phyloP scores from a whole-genome alignment of 64 coral and sea anemone genomes.

The Montipora efflorescens region DNA sequence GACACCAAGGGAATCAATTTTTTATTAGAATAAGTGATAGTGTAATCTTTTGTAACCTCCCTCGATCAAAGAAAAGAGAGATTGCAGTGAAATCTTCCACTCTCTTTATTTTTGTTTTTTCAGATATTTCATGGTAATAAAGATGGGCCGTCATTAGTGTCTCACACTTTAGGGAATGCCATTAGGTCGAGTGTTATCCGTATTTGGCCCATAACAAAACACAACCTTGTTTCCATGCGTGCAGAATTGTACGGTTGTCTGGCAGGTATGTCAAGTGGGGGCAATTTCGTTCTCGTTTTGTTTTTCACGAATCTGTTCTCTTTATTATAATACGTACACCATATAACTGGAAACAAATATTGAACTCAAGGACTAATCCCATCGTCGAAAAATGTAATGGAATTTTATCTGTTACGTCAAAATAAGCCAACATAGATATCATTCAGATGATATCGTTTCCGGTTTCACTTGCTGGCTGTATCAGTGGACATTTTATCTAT shows the following conservation, averaged over 20 bases:
- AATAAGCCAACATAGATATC: background rate
- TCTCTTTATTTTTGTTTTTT: background rate
- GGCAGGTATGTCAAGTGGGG: slow-evolving; percentile 17
- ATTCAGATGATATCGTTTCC: background rate
- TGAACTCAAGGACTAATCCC: no score
- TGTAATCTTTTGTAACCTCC: no score
- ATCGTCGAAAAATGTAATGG: background rate
- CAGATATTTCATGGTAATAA: slow-evolving; percentile 76
- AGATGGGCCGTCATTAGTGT: slow-evolving; percentile 54
- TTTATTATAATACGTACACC: no score
- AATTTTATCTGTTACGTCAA: background rate
- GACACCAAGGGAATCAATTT: slow-evolving; percentile 18
- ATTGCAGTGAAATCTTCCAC: background rate
- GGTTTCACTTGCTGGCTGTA: background rate
- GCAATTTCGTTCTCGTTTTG: background rate
- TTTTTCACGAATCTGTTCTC: background rate
- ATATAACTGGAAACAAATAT: no score
- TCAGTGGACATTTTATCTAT: background rate
- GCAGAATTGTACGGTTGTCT: slow-evolving; percentile 76
- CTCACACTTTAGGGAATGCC: slow-evolving; percentile 35
- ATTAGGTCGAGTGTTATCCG: slow-evolving; percentile 50
- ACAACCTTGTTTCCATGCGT: slow-evolving; percentile 62
- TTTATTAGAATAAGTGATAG: no score
- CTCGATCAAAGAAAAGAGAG: no score
- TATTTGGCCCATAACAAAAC: slow-evolving; percentile 60